phyloP scores from a whole-genome alignment of 2,888 invertebrate genomes.

The Carpatolechia fugitivella region DNA sequence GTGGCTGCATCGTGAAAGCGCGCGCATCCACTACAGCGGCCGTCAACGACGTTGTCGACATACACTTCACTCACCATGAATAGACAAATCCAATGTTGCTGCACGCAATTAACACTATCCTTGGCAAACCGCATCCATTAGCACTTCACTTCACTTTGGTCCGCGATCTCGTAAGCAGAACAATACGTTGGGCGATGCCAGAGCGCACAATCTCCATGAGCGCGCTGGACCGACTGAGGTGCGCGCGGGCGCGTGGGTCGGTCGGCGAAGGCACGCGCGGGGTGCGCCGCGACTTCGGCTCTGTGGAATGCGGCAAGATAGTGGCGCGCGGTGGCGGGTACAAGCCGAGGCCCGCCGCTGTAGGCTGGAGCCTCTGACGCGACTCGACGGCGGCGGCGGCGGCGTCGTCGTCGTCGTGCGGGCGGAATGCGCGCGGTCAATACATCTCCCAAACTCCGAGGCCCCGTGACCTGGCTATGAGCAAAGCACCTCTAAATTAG shows the following conservation, averaged over 20 bases:
- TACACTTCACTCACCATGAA: slow-evolving; percentile 69
- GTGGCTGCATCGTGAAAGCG: slow-evolving; percentile 78
- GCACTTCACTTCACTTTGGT: slow-evolving; percentile 70
- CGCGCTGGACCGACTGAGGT: slow-evolving; percentile 65
- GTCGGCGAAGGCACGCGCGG: slow-evolving; percentile 78
- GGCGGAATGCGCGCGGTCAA: slow-evolving; percentile 57
- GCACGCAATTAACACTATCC: slow-evolving; percentile 55
- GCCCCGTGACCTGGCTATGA: slow-evolving; percentile 24
- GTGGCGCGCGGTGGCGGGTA: slow-evolving; percentile 66
- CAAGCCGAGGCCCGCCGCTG: slow-evolving; percentile 53
- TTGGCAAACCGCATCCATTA: slow-evolving; percentile 71
- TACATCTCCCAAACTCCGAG: slow-evolving; percentile 44
- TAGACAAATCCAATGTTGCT: slow-evolving; percentile 68
- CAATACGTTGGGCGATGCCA: slow-evolving; percentile 40
- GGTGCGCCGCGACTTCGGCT: slow-evolving; percentile 72
- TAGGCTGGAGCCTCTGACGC: slow-evolving; percentile 51
- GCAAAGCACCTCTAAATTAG: slow-evolving; percentile 34
- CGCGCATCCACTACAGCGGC: slow-evolving; percentile 62
- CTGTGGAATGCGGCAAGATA: slow-evolving; percentile 69
- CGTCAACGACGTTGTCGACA: slow-evolving; percentile 45
- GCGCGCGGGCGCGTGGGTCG: slow-evolving; percentile 83
- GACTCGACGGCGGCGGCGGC: slow-evolving; percentile 40
- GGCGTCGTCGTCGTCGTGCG: slow-evolving; percentile 32
- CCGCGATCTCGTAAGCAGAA: slow-evolving; percentile 52
- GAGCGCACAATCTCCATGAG: slow-evolving; percentile 53